Base-by-base conservation (phyloP, 2,113 vertebrate species). In the Todiramphus saurophagus region DNA sequence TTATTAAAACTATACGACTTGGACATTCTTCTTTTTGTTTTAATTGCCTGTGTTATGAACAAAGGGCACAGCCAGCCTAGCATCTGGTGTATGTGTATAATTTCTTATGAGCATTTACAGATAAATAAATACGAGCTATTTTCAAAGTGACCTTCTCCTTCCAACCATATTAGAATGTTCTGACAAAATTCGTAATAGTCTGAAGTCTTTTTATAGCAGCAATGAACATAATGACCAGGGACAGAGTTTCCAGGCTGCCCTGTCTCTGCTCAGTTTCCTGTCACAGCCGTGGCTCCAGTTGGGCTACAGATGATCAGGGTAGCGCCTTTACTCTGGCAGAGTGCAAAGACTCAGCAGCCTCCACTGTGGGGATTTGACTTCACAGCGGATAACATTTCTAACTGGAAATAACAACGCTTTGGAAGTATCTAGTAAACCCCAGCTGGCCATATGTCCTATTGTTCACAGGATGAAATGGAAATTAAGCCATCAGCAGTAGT, bases 71-170 rank as follows among this genome's bases (percentile, higher is more conserved):
- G 89, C 41, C 70, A 96, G 74, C 79, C 77, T 76, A 89, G 91
- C 93, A 95, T 94, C 81, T 95, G 94, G 37, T 80, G 16, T 58
- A 70, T 48, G 94, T 55, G 41, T 83, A 39, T 77, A 66, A 87
- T 87, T 93, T 59, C 87, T 94, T 94, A 66, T 2, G n/a, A 89
- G 77, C 81, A 91, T 2, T 89, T 87, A 96, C 81, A 85, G 89
- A 92, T 84, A 96, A 94, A 96, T 83, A 96, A 96, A 96, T 95
- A 85, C 0, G 7, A 94, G 70, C 91, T 94, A n/a, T 91, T 94
- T 94, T 89, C 93, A 94, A 94, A 94, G 84, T 94, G 96, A 97
- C 95, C 96, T 96, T 97, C 91, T 97, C 93, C 53, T 94, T 94
- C 90, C 56, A 93, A 76, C 83, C 4, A 0, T 94, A 89, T 94